Percentiles rank a stretch among this genome's conserved stretches.
Evolutionary conservation across 2,797 vertebrate species (phyloP).

Genomic region (Crenuchus spilurus): DNA sequence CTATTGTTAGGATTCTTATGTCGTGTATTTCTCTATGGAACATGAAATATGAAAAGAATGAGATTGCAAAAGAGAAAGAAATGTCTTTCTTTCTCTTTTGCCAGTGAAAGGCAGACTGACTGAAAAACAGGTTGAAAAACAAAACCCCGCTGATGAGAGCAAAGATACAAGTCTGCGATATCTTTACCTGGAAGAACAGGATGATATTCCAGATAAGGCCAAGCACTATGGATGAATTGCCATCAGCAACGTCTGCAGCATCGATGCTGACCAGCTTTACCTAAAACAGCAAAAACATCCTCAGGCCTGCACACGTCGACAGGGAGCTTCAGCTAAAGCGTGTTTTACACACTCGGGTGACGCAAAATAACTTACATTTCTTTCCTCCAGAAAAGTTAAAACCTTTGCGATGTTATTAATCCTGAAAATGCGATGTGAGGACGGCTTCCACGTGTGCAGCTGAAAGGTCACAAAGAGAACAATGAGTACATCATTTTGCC

Average conservation of each 20-base stretch:
- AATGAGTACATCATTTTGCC: not conserved
- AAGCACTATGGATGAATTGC: conserved; percentile 94
- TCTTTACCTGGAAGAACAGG: conserved; percentile 93
- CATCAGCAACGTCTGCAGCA: conserved; percentile 91
- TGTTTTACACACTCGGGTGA: not conserved
- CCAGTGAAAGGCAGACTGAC: not conserved
- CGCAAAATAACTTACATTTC: conserved; percentile 82
- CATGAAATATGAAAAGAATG: not conserved
- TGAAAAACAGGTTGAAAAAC: not conserved
- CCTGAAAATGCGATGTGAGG: conserved; percentile 94
- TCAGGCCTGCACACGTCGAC: not conserved
- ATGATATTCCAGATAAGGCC: conserved; percentile 99
- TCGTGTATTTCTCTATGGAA: not conserved
- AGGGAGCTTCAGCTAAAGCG: not conserved
- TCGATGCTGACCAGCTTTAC: conserved; percentile 97
- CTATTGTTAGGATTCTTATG: not conserved
- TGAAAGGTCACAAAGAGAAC: conserved; percentile 58
- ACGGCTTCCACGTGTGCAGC: conserved; percentile 93
- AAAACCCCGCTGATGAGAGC: not conserved
- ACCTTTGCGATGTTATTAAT: conserved; percentile 97
- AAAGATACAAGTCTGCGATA: not conserved
- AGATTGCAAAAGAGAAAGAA: not conserved
- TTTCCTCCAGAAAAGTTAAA: conserved; percentile 92
- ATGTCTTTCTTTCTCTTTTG: too few species aligned
- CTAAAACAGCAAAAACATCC: conserved; percentile 69